Base-by-base conservation (phyloP, 2,113 vertebrate species). In the Odocoileus virginianus region DNA sequence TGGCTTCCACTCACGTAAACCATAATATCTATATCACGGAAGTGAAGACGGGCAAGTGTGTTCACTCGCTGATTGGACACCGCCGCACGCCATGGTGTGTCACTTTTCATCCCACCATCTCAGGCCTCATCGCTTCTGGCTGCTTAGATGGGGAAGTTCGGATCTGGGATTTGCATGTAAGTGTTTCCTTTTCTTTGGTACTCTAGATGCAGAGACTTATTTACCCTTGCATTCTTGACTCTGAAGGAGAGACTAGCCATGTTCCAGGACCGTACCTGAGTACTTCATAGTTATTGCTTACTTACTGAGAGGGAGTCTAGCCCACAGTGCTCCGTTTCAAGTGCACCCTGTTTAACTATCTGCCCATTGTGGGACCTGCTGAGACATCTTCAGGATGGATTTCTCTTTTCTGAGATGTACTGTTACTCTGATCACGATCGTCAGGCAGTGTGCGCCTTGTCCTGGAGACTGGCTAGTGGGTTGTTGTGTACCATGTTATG, bases 11-110 rank as follows among this genome's bases (percentile, higher is more conserved):
- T n/a, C 99, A 99, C 0, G 99, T 99, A 97, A 99, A 99, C 97
- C 99, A 99, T 99, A 99, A 99, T 98, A 99, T 99, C 98, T 99
- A 99, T 98, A 99, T 99, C 93, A 99, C 99, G 19, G 99, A 99
- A 97, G 99, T 99, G 98, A 99, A 99, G 99, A 99, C 99, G 15
- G 99, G 99, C 97, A 99, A 99, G 96, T 99, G 99, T 98, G 99
- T 99, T 55, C 99, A 99, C 98, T 99, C 99, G 97, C 95, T 99
- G 91, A 99, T 99, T 97, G 99, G 99, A 97, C 99, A 99, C 98
- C 99, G 99, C 54, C 99, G 99, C 57, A 99, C 99, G 60, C 99
- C 99, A 3, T 99, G 99, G 99, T 99, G 99, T 97, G 99, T 99
- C 98, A 99, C 99, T 94, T 99, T 99, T 98, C 99, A 99, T 98